phyloP scores from a whole-genome alignment of 2,113 vertebrate species.

The Arvicanthis niloticus region DNA sequence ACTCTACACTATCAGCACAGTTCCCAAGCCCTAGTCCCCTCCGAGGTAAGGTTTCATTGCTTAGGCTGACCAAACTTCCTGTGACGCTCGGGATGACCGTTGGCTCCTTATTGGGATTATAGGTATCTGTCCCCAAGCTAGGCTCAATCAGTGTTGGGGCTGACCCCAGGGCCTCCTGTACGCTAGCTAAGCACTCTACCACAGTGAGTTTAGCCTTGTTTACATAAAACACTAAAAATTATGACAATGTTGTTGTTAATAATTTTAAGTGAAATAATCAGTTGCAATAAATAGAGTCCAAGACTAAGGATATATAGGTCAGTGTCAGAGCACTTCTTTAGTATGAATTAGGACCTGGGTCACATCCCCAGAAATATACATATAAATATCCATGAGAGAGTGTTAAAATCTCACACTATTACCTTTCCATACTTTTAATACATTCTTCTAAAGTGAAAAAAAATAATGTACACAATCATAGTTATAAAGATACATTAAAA shows the following conservation, averaged over 20 bases:
- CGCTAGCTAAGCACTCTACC: neutral
- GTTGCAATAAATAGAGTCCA: slow-evolving; percentile 5
- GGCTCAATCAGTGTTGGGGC: neutral
- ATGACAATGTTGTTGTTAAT: neutral
- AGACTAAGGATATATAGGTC: too few relatives aligned
- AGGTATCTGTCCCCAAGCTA: neutral
- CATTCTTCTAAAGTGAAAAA: neutral
- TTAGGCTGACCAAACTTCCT: neutral
- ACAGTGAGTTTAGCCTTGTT: neutral
- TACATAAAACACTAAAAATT: neutral
- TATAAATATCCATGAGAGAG: neutral
- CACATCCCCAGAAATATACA: neutral
- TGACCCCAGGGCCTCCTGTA: neutral
- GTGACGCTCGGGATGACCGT: neutral
- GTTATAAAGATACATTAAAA: neutral
- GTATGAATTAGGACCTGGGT: neutral
- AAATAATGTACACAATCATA: neutral
- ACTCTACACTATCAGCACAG: neutral
- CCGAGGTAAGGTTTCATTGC: neutral
- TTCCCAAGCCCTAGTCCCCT: neutral
- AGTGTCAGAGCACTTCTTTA: neutral
- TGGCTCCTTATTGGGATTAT: neutral
- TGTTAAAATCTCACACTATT: neutral
- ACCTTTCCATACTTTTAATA: slow-evolving; percentile 37
- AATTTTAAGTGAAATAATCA: slow-evolving; percentile 41